Conservation (phyloP, 2,113 vertebrate species). For the Dissostichus mawsoni region DNA sequence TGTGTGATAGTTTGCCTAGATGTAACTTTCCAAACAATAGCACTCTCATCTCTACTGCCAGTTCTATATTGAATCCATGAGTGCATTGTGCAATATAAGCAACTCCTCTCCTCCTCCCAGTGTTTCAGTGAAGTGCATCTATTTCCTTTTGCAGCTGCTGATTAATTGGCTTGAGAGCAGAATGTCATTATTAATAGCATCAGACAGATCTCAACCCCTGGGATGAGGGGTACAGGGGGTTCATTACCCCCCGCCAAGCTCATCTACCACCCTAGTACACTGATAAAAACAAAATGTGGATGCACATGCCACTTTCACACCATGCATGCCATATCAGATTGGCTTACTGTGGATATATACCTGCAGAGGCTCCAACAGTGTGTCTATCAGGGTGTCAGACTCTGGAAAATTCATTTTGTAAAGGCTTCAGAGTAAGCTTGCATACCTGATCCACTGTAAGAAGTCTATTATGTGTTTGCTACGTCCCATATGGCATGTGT, state of each 20-base stretch:
- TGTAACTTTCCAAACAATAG: conserved; percentile 32
- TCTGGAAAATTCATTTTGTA: conserved; percentile 38
- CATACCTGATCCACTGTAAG: conserved; percentile 27
- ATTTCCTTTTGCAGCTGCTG: conserved; percentile 58
- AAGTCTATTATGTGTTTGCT: conserved; percentile 25
- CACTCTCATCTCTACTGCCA: conserved; percentile 23
- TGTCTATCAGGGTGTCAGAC: conserved; percentile 1
- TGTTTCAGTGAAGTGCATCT: conserved; percentile 37
- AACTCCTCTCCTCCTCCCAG: conserved; percentile 12
- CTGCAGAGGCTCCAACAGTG: conserved; percentile 11
- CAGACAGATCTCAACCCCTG: conserved; percentile 51
- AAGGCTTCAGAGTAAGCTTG: conserved; percentile 10
- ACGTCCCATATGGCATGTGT: conserved; percentile 9
- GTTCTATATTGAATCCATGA: conserved; percentile 42
- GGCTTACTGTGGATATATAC: background rate
- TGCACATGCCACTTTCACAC: conserved; percentile 2
- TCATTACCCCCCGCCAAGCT: conserved; percentile 43
- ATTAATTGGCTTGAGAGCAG: conserved; percentile 60
- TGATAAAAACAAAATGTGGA: conserved; percentile 46
- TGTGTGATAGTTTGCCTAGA: background rate
- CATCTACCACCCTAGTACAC: conserved; percentile 34
- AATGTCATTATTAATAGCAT: conserved; percentile 65
- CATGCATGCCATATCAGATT: conserved; percentile 29
- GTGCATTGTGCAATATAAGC: conserved; percentile 62
- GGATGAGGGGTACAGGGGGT: conserved; percentile 42